A percentile compares a stretch with the other conserved stretches of the same genome.
Evolutionary conservation across 2,113 vertebrate species (phyloP).

Genomic region (Sturnira hondurensis): DNA sequence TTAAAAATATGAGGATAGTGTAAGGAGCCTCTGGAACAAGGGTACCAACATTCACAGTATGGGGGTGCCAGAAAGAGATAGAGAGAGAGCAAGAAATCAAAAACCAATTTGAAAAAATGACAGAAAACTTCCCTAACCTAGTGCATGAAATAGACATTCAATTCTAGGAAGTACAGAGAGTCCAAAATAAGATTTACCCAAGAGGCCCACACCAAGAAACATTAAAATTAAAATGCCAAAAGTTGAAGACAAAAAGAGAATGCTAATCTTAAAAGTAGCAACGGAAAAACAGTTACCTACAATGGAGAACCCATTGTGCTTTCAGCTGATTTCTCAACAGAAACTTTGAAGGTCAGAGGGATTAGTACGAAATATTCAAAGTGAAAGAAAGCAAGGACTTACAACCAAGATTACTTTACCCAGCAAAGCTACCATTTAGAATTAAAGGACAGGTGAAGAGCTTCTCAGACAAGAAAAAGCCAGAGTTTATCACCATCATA

Average conservation of each 20-base stretch:
- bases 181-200: neutral
- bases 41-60: neutral
- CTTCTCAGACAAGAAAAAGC: too few species aligned
- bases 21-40: neutral
- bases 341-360: neutral
- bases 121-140: too few species aligned
- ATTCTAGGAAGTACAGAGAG: neutral
- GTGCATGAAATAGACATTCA: neutral
- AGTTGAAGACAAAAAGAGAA: neutral
- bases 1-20: too few species aligned
- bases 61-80: neutral
- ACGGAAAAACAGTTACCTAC: neutral
- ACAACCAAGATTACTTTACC: neutral
- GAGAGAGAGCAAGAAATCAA: neutral
- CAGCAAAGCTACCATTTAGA: neutral
- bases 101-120: too few species aligned
- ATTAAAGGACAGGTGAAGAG: too few species aligned
- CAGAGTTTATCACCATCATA: too few species aligned
- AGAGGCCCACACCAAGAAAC: neutral
- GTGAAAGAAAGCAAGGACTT: neutral
- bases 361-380: neutral
- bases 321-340: too few species aligned
- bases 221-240: neutral
- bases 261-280: neutral
- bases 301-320: too few species aligned